A percentile compares a stretch with the other conserved stretches of the same genome.
These are phyloP conservation scores for Heliconius congener DNA, from an alignment of 1,140 invertebrate species.

Conservation along the genomic window DNA sequence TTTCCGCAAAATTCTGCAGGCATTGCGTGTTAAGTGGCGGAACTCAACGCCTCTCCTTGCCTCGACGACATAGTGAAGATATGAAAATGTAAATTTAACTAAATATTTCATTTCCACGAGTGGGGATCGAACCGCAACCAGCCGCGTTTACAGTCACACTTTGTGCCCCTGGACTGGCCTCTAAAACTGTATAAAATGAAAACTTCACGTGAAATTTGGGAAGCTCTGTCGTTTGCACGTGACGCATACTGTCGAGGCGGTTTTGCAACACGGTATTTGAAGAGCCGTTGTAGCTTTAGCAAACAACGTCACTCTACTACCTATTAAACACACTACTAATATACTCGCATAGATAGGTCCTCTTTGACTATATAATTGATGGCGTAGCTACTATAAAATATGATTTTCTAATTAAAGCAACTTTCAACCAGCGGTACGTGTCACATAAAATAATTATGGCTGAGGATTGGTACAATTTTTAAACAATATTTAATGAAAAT, in stretches of 20 bases:
- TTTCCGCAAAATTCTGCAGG: too few species aligned
- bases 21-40: too few species aligned
- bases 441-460: too few species aligned
- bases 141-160: too few species aligned
- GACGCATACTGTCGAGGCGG: background rate
- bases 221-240: background rate
- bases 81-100: too few species aligned
- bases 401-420: background rate
- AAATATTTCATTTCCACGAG: too few species aligned
- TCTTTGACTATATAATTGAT: background rate
- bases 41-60: too few species aligned
- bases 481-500: background rate
- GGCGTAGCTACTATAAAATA: background rate
- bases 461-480: too few species aligned
- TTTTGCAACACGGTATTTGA: background rate
- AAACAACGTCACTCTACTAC: background rate
- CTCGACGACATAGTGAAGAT: too few species aligned
- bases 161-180: too few species aligned
- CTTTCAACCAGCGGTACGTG: too few species aligned
- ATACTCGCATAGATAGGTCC: background rate
- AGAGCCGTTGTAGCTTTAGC: background rate
- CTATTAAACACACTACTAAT: background rate
- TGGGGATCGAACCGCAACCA: too few species aligned
- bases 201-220: background rate
- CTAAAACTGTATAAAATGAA: background rate